Evolutionary conservation across 2,888 invertebrate species (phyloP).

Genomic region (Mythimna vitellina): DNA sequence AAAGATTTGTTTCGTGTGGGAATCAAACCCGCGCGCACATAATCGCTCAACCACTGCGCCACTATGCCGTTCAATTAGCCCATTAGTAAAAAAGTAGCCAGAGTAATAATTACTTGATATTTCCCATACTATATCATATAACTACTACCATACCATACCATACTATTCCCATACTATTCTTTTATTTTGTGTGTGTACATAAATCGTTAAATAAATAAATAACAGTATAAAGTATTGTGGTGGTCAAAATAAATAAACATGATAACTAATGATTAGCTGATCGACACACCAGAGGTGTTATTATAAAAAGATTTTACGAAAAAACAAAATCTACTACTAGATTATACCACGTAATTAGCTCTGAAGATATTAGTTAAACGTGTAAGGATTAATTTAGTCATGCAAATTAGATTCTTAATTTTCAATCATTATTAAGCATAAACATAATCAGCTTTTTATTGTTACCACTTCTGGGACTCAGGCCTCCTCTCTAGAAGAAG

Average conservation of each 20-base stretch:
- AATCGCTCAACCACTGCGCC: no score
- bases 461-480: no score
- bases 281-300: neutral
- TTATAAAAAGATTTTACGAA: neutral
- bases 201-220: no score
- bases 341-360: neutral
- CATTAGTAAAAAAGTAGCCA: conserved; percentile 8
- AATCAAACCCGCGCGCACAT: no score
- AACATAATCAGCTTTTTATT: no score
- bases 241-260: conserved; percentile 45
- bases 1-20: no score
- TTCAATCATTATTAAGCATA: no score
- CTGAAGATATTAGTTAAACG: neutral
- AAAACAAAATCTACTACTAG: neutral
- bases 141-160: no score
- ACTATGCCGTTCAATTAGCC: neutral
- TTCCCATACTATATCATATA: conserved; percentile 29
- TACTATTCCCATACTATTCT: no score
- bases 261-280: conserved; percentile 18
- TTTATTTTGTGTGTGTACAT: no score
- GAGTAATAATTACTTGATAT: conserved; percentile 22
- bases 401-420: neutral
- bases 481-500: no score
- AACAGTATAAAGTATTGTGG: conserved; percentile 29
- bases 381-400: conserved; percentile 2